These are phyloP conservation scores for Imbricaverruca yamaguchii DNA, from an alignment of 2,888 invertebrate species.

Conservation along the genomic window DNA sequence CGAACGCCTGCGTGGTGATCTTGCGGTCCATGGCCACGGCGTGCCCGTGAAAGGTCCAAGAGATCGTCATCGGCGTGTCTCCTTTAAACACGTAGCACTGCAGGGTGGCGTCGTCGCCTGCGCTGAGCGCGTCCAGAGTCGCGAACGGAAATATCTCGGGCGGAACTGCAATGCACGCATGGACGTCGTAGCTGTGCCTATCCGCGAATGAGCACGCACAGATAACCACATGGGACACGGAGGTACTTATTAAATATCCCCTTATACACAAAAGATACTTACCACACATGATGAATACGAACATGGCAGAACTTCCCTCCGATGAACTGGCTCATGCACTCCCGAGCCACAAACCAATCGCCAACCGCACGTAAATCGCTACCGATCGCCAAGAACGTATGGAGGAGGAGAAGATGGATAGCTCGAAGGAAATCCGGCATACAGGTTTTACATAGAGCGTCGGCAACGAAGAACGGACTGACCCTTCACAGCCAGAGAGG, in stretches of 20 bases:
- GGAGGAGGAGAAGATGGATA: not conserved
- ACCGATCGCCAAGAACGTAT: not conserved
- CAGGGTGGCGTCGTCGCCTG: constrained; percentile 38
- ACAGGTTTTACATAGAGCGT: too few species aligned
- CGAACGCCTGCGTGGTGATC: constrained; percentile 38
- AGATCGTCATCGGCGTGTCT: constrained; percentile 39
- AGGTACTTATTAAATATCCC: too few species aligned
- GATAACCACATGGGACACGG: too few species aligned
- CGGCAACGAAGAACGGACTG: constrained; percentile 25
- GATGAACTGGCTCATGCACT: too few species aligned
- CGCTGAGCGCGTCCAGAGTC: constrained; percentile 35
- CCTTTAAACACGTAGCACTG: constrained; percentile 39
- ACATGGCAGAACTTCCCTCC: too few species aligned
- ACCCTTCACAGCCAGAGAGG: constrained; percentile 43
- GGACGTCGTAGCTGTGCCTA: too few species aligned
- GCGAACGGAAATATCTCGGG: constrained; percentile 55
- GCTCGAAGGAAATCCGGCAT: too few species aligned
- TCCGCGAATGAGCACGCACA: too few species aligned
- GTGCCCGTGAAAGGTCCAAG: constrained; percentile 37
- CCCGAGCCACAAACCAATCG: too few species aligned
- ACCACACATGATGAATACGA: too few species aligned
- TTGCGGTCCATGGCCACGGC: constrained; percentile 29
- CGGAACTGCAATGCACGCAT: constrained; percentile 50
- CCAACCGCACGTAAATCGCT: not conserved
- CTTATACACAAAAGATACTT: too few species aligned